A percentile compares a stretch with the other conserved stretches of the same genome.
phyloP scores from a whole-genome alignment of 2,113 vertebrate species.

The Trogon melanurus region DNA sequence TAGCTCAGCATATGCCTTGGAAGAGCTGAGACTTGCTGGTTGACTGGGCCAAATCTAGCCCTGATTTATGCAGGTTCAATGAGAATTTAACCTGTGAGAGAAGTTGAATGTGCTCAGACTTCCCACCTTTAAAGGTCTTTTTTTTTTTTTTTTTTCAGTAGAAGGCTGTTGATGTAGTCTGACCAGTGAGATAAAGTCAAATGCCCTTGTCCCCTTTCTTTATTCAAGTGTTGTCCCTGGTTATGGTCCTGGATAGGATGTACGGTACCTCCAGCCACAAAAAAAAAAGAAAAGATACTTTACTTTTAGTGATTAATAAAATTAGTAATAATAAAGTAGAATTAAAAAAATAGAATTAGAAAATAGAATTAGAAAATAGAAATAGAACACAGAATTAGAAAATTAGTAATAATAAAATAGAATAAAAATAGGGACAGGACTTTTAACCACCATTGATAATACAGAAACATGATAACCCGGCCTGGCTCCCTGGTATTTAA shows the following conservation, averaged over 20 bases:
- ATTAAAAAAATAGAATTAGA: too few species aligned
- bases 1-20: not conserved
- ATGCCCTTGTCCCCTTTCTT: not conserved
- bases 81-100: not conserved
- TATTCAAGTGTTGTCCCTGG: not conserved
- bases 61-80: not conserved
- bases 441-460: not conserved
- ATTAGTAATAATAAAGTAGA: not conserved
- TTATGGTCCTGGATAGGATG: not conserved
- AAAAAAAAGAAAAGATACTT: not conserved
- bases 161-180: not conserved
- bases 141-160: not conserved
- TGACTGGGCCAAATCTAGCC: not conserved
- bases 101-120: not conserved
- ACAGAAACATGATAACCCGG: not conserved
- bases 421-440: not conserved
- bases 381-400: too few species aligned
- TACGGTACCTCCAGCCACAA: accelerated
- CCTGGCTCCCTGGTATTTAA: not conserved
- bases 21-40: not conserved
- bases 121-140: not conserved
- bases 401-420: too few species aligned
- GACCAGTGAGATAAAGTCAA: not conserved
- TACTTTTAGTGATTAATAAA: not conserved
- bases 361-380: too few species aligned